Percentiles rank a stretch among this genome's conserved stretches.
Conservation (phyloP, 2,113 vertebrate genomes). For the Aldabrachelys gigantea region DNA sequence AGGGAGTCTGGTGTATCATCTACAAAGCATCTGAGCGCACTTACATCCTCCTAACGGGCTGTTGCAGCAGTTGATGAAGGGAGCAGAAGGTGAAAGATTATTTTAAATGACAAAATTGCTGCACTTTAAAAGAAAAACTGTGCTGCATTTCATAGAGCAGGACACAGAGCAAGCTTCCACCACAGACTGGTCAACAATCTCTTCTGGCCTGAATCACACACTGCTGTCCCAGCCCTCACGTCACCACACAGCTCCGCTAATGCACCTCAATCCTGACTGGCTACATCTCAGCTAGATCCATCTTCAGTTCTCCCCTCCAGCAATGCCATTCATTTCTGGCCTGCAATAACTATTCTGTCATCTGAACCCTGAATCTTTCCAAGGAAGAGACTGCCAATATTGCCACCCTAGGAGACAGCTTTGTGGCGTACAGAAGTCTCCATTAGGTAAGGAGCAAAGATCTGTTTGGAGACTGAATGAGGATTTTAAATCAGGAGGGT, state of each 20-base stretch:
- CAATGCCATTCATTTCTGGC: neutral
- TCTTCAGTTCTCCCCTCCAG: neutral
- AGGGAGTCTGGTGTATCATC: neutral
- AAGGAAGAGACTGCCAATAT: conserved; percentile 22
- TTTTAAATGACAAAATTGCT: conserved; percentile 2
- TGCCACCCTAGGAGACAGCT: conserved; percentile 37
- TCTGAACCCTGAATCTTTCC: conserved; percentile 19
- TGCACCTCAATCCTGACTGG: neutral
- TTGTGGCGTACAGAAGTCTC: neutral
- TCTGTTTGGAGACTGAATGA: neutral
- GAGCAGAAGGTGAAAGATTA: conserved; percentile 28
- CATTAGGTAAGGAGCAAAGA: neutral
- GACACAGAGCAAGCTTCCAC: neutral
- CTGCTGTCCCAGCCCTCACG: neutral
- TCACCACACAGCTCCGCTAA: neutral
- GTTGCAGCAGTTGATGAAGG: neutral
- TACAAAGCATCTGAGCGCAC: conserved; percentile 12
- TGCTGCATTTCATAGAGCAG: neutral
- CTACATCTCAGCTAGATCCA: neutral
- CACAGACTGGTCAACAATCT: neutral
- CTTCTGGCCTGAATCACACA: neutral
- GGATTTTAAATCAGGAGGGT: rapidly evolving
- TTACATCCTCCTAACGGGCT: neutral
- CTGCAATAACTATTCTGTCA: conserved; percentile 15
- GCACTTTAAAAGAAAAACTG: neutral